Evolutionary conservation across 1,140 invertebrate genomes (phyloP).

Genomic region (Chymomyza costata): DNA sequence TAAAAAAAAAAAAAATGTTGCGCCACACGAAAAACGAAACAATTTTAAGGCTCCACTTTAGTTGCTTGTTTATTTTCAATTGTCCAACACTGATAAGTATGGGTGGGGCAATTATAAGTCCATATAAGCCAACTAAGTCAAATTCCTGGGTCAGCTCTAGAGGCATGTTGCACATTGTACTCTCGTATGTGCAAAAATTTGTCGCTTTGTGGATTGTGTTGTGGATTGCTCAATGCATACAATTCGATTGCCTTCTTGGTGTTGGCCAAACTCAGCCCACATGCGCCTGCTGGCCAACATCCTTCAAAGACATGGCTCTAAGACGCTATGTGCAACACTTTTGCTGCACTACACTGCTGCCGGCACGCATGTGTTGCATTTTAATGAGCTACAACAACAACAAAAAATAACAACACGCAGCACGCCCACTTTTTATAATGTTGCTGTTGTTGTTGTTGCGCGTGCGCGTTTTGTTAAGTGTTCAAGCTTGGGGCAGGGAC

Average conservation of each 20-base stretch:
- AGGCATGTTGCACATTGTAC: too few species aligned
- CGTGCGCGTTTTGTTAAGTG: background rate
- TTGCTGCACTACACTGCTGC: constrained; percentile 8
- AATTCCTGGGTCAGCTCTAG: background rate
- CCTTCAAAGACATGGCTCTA: constrained; percentile 12
- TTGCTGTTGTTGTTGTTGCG: constrained; percentile 15
- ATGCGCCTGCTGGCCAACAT: constrained; percentile 39
- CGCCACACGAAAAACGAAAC: too few species aligned
- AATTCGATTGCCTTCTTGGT: too few species aligned
- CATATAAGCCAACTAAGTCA: constrained; percentile 3
- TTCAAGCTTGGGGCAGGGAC: too few species aligned
- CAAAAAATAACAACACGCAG: constrained; percentile 42
- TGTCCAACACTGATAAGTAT: too few species aligned
- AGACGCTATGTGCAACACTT: constrained; percentile 52
- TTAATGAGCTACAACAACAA: constrained; percentile 47
- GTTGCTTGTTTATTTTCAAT: too few species aligned
- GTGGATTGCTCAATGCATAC: constrained; percentile 31
- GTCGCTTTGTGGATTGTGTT: constrained; percentile 31
- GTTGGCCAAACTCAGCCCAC: too few species aligned
- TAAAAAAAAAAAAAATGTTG: too few species aligned
- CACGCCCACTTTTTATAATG: constrained; percentile 70
- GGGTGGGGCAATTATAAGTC: constrained; percentile 32
- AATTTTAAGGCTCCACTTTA: constrained; percentile 3
- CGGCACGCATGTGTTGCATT: constrained; percentile 63
- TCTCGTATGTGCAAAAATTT: constrained; percentile 35